Base-by-base conservation (phyloP, 35 echinoderm and acorn worm species). In the Patiria miniata region DNA sequence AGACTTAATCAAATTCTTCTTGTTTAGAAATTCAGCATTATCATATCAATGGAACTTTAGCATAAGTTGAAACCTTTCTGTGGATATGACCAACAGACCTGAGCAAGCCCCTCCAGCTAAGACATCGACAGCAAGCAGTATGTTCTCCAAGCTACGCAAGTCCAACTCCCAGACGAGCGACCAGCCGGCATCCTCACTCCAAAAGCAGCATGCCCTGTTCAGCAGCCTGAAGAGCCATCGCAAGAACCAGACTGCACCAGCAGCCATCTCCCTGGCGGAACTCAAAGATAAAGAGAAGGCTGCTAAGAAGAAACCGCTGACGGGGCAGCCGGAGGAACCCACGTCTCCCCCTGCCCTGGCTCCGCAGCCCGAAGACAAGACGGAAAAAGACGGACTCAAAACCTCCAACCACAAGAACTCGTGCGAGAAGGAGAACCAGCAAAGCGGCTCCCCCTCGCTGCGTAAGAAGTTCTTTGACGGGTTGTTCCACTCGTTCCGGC, bases 381-480 rank as follows among this genome's bases (percentile, higher is more conserved):
- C 79, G 5, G 85, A 91, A 19, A 95, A 91, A 82, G 93, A 85
- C 36, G 85, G 84, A 33, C 21, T 78, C 81, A 92, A 92, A 92
- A 85, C 59, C 82, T 50, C 54, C 54, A 80, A 86, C 73, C 54
- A 80, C 61, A 87, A 87, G 68, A 88, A 91, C 65, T 86, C 79
- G 34, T 81, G 80, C 84, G 86, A 91, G 81, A 97, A 90, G 83
- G 95, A 93, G 39, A 88, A 89, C 68, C 78, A 82, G 81, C 65
- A 73, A 73, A 76, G 83, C 26, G 90, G 89, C 81, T 99, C 96
- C 59, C 96, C 96, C 12, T 94, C 96, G 40, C 87, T 99, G 69
- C 90, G 90, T 17, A 90, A 88, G 84, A 99, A 95, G 94, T 92
- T 99, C 83, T 94, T 99, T 91, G 96, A 94, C 73, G 96, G 96